Evolutionary conservation across 2,888 invertebrate species (phyloP).

Genomic region (Hipparchia sbordonii): DNA sequence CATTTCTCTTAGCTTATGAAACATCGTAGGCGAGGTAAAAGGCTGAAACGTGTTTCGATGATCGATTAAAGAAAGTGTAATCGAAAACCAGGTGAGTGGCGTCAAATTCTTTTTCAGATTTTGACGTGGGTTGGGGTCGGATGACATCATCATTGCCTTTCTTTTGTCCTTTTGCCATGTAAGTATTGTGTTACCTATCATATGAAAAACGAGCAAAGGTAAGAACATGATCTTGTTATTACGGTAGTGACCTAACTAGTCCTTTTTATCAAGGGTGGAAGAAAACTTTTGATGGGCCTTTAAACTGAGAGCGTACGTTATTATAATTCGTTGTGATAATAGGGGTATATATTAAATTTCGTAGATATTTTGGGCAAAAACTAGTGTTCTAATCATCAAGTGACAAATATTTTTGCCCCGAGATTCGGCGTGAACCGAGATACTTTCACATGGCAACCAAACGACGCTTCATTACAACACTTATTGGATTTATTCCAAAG

Average conservation of each 20-base stretch:
- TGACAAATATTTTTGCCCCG: no score
- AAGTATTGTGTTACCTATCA: neutral
- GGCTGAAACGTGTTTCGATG: neutral
- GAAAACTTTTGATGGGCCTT: no score
- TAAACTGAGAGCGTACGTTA: no score
- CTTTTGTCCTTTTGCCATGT: neutral
- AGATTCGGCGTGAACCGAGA: no score
- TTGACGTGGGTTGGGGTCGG: neutral
- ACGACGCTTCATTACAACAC: no score
- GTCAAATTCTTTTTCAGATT: conserved; percentile 11
- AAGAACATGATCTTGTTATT: neutral
- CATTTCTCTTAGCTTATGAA: neutral
- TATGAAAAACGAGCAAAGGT: neutral
- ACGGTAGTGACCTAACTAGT: neutral
- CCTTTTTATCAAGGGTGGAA: no score
- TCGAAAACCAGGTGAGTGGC: conserved; percentile 3
- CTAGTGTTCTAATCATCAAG: no score
- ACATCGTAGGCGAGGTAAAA: conserved; percentile 1
- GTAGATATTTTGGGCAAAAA: no score
- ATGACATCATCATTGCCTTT: neutral
- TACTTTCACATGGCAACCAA: no score
- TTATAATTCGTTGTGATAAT: no score
- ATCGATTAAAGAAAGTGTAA: neutral
- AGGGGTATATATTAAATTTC: no score
- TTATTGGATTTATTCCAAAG: no score